These are phyloP conservation scores for Cyclophora punctaria DNA, from an alignment of 2,888 invertebrate species.

Conservation along the genomic window DNA sequence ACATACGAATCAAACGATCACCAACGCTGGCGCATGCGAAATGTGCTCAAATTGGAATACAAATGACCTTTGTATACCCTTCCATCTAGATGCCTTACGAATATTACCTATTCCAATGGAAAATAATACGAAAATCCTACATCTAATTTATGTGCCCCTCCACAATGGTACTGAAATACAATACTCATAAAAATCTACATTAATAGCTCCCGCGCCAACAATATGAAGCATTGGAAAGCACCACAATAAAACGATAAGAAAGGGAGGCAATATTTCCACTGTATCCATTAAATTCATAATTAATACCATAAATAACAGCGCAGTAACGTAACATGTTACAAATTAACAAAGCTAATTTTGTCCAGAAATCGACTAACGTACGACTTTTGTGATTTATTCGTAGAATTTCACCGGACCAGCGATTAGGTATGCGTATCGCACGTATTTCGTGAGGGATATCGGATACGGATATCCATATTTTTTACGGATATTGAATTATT, in stretches of 20 bases:
- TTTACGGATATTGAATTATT: constrained; percentile 18
- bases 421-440: constrained; percentile 13
- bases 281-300: constrained; percentile 12
- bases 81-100: not conserved
- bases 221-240: not conserved
- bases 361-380: constrained; percentile 25
- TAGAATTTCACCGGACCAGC: constrained; percentile 28
- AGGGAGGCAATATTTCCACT: not conserved
- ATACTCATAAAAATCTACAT: not conserved
- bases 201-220: not conserved
- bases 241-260: too few species aligned
- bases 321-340: constrained; percentile 37
- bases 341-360: constrained; percentile 42
- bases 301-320: constrained; percentile 31
- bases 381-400: constrained; percentile 50
- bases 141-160: not conserved
- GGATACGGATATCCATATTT: constrained; percentile 13
- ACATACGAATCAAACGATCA: constrained; percentile 56
- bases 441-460: constrained; percentile 8
- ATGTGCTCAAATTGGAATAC: constrained; percentile 59
- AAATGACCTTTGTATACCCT: constrained; percentile 29
- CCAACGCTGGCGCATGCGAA: constrained; percentile 51
- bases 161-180: not conserved
- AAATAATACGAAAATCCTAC: not conserved
- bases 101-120: not conserved